Evolutionary conservation across 2,888 invertebrate species (phyloP), one percentile per base, ranked within the genome.

Genomic region (Agrypnus murinus): DNA sequence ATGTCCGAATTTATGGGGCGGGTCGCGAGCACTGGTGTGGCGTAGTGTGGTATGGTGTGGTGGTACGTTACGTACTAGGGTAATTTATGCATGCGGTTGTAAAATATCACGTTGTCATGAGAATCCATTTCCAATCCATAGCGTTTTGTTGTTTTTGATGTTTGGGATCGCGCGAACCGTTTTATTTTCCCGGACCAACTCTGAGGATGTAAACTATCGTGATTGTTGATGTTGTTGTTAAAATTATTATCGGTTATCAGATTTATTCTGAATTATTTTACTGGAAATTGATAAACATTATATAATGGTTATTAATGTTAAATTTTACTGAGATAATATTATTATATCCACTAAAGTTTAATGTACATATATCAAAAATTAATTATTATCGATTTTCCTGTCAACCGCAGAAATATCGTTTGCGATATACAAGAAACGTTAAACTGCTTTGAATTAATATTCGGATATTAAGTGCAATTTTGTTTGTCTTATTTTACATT

Each of bases 1-100:
- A 78, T 77, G 74, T 69, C 75, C 65, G 65, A 75, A 77, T 77
- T 77, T 77, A 76, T 73, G 77, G 74, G 64, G 53, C 68, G 59
- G 67, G 72, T 66, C 69, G 53, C n/a, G n/a, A n/a, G n/a, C n/a
- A n/a, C n/a, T n/a, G n/a, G n/a, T n/a, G n/a, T n/a, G n/a, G n/a
- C n/a, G n/a, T n/a, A n/a, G n/a, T n/a, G n/a, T n/a, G n/a, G n/a
- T n/a, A n/a, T n/a, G n/a, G n/a, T n/a, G n/a, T n/a, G n/a, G n/a
- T 40, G 55, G 38, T 63, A 46, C 34, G 57, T 48, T 63, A 46
- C 34, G 57, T 48, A 67, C 60, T 65, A 64, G 55, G 40, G 71
- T 74, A 72, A 74, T 74, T 74, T 74, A 74, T 74, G 74, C 66
- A 62, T 53, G 69, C 46, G 72, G 65, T 67, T 69, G 66, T 72